Percentiles rank a stretch among this genome's conserved stretches.
These are phyloP conservation scores for Chrysodeixis includens DNA, from an alignment of 2,888 invertebrate species.

Conservation along the genomic window DNA sequence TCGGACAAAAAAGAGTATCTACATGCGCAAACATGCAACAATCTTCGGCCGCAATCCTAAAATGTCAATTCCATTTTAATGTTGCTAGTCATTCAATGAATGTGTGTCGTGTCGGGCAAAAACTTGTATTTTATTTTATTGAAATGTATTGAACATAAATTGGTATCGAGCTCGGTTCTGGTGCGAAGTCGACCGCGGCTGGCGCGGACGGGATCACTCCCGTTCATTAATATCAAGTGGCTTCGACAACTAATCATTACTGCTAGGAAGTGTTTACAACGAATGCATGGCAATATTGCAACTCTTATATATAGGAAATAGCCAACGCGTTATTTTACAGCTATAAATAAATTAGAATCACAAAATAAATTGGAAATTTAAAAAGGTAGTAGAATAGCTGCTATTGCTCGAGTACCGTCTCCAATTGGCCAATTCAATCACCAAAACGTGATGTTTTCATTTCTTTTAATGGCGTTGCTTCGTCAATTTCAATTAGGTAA, in stretches of 20 bases:
- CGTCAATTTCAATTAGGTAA: slow-evolving; percentile 38
- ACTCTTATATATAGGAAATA: not conserved
- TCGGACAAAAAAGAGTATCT: slow-evolving; percentile 44
- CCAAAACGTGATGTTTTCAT: slow-evolving; percentile 49
- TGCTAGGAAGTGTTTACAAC: not conserved
- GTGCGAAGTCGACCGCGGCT: slow-evolving; percentile 22
- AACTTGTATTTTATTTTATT: slow-evolving; percentile 34
- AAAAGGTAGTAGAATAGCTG: slow-evolving; percentile 3
- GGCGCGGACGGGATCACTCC: slow-evolving; percentile 25
- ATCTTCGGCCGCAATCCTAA: slow-evolving; percentile 49
- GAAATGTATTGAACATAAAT: slow-evolving; percentile 52
- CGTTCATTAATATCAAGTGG: slow-evolving; percentile 29
- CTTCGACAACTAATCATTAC: not conserved
- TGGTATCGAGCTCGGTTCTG: slow-evolving; percentile 28
- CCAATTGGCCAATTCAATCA: slow-evolving; percentile 43
- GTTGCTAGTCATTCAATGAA: slow-evolving; percentile 38
- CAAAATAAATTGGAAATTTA: not conserved
- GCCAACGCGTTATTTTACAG: not conserved
- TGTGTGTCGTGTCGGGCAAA: slow-evolving; percentile 37
- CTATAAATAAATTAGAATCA: not conserved
- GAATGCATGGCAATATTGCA: not conserved
- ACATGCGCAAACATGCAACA: slow-evolving; percentile 30
- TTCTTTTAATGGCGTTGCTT: slow-evolving; percentile 33
- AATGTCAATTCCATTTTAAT: slow-evolving; percentile 43
- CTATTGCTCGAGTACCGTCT: slow-evolving; percentile 14